Conservation (phyloP, 2,113 vertebrate genomes). For the Caloenas nicobarica region DNA sequence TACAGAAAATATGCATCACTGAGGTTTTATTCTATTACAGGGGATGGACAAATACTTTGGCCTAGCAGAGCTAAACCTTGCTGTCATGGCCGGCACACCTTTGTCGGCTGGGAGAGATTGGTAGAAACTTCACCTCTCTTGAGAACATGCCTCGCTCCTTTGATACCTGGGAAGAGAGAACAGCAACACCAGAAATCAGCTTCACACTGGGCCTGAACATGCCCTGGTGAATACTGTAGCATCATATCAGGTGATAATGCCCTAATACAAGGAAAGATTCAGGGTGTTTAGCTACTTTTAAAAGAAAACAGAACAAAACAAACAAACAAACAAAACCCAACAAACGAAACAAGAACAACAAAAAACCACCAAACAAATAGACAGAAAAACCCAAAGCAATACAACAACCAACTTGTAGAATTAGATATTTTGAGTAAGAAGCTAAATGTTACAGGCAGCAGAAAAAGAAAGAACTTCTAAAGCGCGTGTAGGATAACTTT, state of each 20-base stretch:
- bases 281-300: not conserved
- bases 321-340: not conserved
- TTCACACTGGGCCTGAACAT: fast-evolving
- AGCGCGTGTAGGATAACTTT: not conserved
- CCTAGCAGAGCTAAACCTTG: not conserved
- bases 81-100: not conserved
- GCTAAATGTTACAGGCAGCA: fast-evolving
- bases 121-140: not conserved
- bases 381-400: too few relatives aligned
- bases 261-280: not conserved
- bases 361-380: too few relatives aligned
- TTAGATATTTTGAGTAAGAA: not conserved
- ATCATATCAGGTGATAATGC: fast-evolving
- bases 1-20: not conserved
- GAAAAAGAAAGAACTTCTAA: not conserved
- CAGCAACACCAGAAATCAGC: fast-evolving
- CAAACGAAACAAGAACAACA: too few relatives aligned
- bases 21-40: not conserved
- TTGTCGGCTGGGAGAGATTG: not conserved
- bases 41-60: not conserved
- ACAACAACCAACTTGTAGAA: not conserved
- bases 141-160: not conserved
- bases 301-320: too few relatives aligned
- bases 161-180: not conserved
- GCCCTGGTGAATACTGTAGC: not conserved